Evolutionary conservation across 2,113 vertebrate genomes (phyloP).

Genomic region (Brachionichthys hirsutus): DNA sequence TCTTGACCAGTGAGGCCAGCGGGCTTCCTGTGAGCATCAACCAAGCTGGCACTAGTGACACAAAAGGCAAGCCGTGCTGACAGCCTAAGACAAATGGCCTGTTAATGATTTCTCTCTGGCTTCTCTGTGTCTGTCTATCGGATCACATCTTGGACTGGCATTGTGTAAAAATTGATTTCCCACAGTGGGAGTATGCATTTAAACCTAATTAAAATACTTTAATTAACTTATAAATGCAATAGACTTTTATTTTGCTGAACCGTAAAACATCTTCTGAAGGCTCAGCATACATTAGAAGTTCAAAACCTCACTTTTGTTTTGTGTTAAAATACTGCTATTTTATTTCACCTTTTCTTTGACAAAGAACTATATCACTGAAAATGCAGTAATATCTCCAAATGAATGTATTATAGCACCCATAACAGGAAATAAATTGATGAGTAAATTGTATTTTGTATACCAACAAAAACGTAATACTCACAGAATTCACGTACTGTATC

Average conservation of each 20-base stretch:
- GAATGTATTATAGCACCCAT: no score
- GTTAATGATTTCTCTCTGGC: constrained; percentile 20
- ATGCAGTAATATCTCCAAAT: neutral
- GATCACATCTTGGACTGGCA: constrained; percentile 11
- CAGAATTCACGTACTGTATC: neutral
- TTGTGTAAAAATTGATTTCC: constrained; percentile 33
- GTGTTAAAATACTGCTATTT: neutral
- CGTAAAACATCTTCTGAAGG: constrained; percentile 14
- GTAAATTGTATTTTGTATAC: no score
- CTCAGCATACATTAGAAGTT: constrained; percentile 18
- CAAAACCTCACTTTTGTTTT: no score
- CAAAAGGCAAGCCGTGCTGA: constrained; percentile 31
- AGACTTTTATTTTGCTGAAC: neutral
- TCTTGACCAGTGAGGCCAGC: constrained; percentile 22
- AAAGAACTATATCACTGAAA: no score
- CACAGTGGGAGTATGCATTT: constrained; percentile 12
- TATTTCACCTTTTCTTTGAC: neutral
- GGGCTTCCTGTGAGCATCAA: constrained; percentile 16
- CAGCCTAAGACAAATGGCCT: constrained; percentile 48
- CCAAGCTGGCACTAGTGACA: constrained; percentile 33
- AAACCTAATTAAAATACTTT: constrained; percentile 24
- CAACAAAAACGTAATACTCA: no score
- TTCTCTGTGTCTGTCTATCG: constrained; percentile 1
- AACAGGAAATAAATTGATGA: no score
- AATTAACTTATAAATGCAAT: constrained; percentile 12